phyloP scores from a whole-genome alignment of 1,140 invertebrate genomes.

The Monochamus saltuarius region DNA sequence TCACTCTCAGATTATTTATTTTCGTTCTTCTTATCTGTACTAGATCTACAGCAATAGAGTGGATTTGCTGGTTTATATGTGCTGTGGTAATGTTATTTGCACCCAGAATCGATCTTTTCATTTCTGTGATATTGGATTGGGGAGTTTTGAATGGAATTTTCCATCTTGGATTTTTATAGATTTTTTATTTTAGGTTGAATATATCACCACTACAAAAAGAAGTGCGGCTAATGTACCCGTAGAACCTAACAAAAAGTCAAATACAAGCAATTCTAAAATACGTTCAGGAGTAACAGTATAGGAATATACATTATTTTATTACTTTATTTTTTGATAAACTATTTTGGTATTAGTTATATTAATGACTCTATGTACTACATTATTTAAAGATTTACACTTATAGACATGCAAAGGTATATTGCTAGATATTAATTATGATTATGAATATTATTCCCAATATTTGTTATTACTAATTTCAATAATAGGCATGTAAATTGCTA shows the following conservation, averaged over 20 bases:
- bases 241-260: constrained; percentile 17
- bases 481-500: too few relatives aligned
- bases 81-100: neutral
- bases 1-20: too few relatives aligned
- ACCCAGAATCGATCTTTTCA: neutral
- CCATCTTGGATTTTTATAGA: neutral
- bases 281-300: constrained; percentile 31
- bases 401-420: too few relatives aligned
- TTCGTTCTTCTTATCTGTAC: neutral
- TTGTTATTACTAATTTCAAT: too few relatives aligned
- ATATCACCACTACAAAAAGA: constrained; percentile 24
- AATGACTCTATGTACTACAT: too few relatives aligned
- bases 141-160: neutral
- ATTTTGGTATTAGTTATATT: neutral
- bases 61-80: neutral
- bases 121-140: neutral
- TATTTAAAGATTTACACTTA: too few relatives aligned
- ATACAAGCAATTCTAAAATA: constrained; percentile 16
- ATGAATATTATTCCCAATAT: too few relatives aligned
- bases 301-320: constrained; percentile 5
- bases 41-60: neutral
- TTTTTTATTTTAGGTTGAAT: constrained; percentile 26
- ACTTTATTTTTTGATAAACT: neutral
- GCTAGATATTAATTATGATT: too few relatives aligned
- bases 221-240: constrained; percentile 17